Percentiles rank a stretch among this genome's conserved stretches.
These are phyloP conservation scores for Zosterops japonicus DNA, from an alignment of 2,113 vertebrate genomes.

Conservation along the genomic window DNA sequence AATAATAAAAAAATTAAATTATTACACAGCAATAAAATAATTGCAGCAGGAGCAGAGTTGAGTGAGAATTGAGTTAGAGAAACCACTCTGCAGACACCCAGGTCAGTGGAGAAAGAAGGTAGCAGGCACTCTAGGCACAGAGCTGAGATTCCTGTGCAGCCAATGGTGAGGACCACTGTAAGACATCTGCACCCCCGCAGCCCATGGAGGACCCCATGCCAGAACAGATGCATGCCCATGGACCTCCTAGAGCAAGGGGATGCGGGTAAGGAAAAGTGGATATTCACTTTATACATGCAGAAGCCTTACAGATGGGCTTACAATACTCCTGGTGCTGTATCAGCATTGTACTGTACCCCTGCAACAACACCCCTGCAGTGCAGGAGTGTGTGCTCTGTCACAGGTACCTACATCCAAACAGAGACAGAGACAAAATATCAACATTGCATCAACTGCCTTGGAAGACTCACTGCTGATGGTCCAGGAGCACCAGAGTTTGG, in stretches of 20 bases:
- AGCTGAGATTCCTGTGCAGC: not conserved
- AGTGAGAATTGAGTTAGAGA: not conserved
- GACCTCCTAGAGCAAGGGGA: not conserved
- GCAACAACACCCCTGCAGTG: fast-evolving
- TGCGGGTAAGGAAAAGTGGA: not conserved
- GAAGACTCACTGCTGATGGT: not conserved
- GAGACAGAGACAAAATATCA: not conserved
- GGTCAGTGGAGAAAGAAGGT: not conserved
- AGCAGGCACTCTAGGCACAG: not conserved
- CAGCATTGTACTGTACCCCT: too few relatives aligned
- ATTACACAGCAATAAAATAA: not conserved
- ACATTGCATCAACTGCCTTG: too few relatives aligned
- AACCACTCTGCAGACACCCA: not conserved
- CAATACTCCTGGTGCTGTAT: not conserved
- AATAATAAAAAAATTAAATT: not conserved
- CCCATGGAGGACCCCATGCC: not conserved
- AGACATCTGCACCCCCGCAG: not conserved
- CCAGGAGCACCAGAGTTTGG: not conserved
- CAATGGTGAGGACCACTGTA: not conserved
- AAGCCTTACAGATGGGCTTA: not conserved
- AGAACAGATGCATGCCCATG: not conserved
- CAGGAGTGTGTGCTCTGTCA: not conserved
- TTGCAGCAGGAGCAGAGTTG: not conserved
- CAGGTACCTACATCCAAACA: not conserved
- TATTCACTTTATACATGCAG: not conserved